Percentiles rank a stretch among this genome's conserved stretches.
Evolutionary conservation across 2,113 vertebrate species (phyloP).

Genomic region (Cinclus cinclus): DNA sequence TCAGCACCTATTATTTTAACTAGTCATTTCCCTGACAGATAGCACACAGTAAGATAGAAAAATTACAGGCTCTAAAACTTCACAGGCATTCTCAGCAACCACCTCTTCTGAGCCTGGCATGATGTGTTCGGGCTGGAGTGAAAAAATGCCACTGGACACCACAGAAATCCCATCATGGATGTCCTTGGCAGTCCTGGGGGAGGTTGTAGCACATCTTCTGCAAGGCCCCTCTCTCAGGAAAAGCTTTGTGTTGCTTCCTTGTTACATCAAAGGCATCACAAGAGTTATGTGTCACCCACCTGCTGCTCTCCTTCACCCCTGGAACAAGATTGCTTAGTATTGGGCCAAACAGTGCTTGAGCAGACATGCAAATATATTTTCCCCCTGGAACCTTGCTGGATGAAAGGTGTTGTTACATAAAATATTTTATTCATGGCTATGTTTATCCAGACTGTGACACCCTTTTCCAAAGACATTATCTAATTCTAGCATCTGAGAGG

Average conservation of each 20-base stretch:
- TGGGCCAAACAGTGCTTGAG: background rate
- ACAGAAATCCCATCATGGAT: background rate
- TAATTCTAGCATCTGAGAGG: constrained; percentile 23
- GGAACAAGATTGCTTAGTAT: background rate
- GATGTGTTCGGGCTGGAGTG: background rate
- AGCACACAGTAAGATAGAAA: background rate
- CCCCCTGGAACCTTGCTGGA: background rate
- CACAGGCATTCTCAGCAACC: background rate
- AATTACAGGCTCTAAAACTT: background rate
- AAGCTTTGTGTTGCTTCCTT: background rate
- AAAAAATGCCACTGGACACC: background rate
- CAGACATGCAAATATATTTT: background rate
- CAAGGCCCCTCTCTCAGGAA: background rate
- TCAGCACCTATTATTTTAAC: background rate
- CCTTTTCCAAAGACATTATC: background rate
- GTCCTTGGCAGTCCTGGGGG: background rate
- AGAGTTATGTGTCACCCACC: accelerated
- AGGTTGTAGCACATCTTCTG: background rate
- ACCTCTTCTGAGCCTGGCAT: background rate
- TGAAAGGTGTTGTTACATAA: background rate
- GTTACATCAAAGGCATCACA: background rate
- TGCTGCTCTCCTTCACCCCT: background rate
- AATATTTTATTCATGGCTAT: background rate
- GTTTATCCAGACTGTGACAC: background rate
- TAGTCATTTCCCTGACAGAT: background rate